Base-by-base conservation (phyloP, 2,113 vertebrate genomes). In the Sus scrofa region DNA sequence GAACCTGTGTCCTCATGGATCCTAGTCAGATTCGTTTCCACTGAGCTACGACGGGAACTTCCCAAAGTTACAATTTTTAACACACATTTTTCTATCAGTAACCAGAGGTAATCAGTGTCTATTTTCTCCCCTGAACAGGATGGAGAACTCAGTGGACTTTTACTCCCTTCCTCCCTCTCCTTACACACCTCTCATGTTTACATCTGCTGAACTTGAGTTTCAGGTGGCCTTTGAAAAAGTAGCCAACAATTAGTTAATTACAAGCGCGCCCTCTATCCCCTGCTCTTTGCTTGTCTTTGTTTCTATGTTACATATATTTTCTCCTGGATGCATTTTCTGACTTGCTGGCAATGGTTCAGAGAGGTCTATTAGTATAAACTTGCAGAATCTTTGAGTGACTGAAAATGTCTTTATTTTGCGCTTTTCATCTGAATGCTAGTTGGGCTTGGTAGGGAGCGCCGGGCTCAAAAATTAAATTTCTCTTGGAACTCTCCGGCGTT, bases 311-410 rank as follows among this genome's bases (percentile, higher is more conserved):
- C 34, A 1, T 67, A 7, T 44, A 24, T 93, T 90, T 54, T n/a
- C 89, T 91, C 15, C 4, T 65, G 32, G 65, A 85, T 60, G 84
- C 19, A n/a, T 39, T 81, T 94, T 88, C 68, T 85, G 58, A 95
- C 70, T 52, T 85, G 16, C 79, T 60, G 58, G 58, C 83, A 78
- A 60, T 44, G 81, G 87, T 74, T 67, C 67, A 73, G 89, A 50
- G 34, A 20, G 52, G 58, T 65, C 52, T 37, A 6, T 13, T n/a
- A 63, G 16, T 26, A 16, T 88, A 32, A 71, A 75, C 60, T 95
- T 82, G 27, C 58, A 44, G 68, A 83, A 34, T 58, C 81, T 86
- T 92, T 32, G 26, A 32, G 52, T 83, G 34, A 83, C 26, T 70
- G 20, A 79, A 39, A 52, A 34, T 54, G 27, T 71, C 71, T 79